phyloP scores from a whole-genome alignment of 2,797 vertebrate species.

The Capromys pilorides region DNA sequence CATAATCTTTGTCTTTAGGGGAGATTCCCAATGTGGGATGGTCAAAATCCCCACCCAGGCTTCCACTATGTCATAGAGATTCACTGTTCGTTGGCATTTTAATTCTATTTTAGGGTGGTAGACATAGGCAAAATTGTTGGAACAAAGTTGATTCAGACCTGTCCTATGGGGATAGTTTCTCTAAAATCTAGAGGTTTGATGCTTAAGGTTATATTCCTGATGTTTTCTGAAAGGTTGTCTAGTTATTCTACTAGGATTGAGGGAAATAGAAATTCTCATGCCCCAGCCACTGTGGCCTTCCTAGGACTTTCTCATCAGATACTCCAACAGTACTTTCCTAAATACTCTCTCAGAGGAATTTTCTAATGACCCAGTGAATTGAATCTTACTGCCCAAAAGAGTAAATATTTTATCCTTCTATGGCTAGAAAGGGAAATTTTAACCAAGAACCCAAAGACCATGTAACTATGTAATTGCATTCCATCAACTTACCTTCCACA shows the following conservation, averaged over 20 bases:
- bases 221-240: neutral
- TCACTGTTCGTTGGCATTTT: neutral
- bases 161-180: neutral
- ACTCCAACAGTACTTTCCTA: neutral
- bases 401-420: neutral
- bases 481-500: neutral
- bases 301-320: neutral
- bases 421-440: conserved; percentile 14
- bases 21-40: neutral
- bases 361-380: neutral
- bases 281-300: neutral
- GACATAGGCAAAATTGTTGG: neutral
- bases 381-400: neutral
- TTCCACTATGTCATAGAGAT: neutral
- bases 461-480: neutral
- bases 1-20: conserved; percentile 63
- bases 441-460: neutral
- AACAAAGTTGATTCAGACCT: neutral
- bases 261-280: neutral
- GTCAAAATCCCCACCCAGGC: neutral
- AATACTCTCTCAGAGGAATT: neutral
- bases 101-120: conserved; percentile 4
- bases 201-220: neutral
- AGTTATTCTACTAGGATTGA: neutral
- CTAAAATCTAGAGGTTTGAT: neutral